Evolutionary conservation across 2,888 invertebrate species (phyloP), one percentile per base, ranked within the genome.

Genomic region (Drosophila koepferae): DNA sequence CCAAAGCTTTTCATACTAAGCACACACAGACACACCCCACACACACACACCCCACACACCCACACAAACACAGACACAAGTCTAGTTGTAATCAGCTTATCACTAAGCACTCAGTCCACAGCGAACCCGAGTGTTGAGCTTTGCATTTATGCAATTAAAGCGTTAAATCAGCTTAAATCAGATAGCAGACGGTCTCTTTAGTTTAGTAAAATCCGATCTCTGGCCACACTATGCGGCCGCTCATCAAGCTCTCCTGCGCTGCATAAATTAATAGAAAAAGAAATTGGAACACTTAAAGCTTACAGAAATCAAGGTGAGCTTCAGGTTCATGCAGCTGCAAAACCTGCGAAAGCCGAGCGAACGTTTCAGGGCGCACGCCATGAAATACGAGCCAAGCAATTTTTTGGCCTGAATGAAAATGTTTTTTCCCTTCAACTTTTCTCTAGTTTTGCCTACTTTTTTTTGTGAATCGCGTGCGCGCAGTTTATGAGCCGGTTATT

Each of bases 401-500:
- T 74, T 51, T 82, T 77, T 72, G 62, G 51, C 59, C 73, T 65
- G 65, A 77, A 78, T 74, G 68, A 74, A 82, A 86, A 74, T 79
- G 70, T 76, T 78, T 80, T 69, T 69, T 56, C 16, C 36, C 48
- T 31, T 36, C 20, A 44, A 59, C 56, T 38, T 59, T 44, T 3
- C 20, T 23, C 54, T 71, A 67, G 44, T 20, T 44, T 75, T 23
- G 20, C 36, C 16, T 40, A 2, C 14, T 64, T 66, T 34, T 51
- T 12, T 34, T 63, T 65, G n/a, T 51, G 18, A n/a, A 10, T 59
- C 44, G 49, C 58, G 38, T 40, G 62, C 59, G 75, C 74, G 64
- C 78, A 82, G 72, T 76, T 84, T 87, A 82, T 87, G 87, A 82
- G 67, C 69, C 78, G 80, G 72, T 74, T 85, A 85, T 82, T 87